Base-by-base conservation (phyloP, 2,113 vertebrate genomes). In the Misgurnus anguillicaudatus region DNA sequence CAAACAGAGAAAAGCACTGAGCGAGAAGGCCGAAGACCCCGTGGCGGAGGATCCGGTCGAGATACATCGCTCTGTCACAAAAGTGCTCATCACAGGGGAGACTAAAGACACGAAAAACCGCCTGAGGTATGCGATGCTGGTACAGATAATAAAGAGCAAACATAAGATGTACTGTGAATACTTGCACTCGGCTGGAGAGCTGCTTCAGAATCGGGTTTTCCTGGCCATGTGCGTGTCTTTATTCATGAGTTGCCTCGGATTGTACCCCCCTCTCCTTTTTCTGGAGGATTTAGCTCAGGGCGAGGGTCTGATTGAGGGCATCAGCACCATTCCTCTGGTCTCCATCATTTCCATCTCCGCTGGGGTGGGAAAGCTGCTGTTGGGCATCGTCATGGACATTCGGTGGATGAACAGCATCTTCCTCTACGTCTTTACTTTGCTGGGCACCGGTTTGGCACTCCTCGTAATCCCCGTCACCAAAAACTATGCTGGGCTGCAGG, bases 261-360 rank as follows among this genome's bases (percentile, higher is more conserved):
- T 92, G 8, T 96, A 95, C 86, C 94, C 95, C 14, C 93, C 95
- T 47, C 90, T 92, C 0, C 87, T 96, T 42, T 93, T 95, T 74
- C 94, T 96, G 91, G 95, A 96, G 90, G 95, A 96, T 5, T 89
- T 96, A 21, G 95, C 95, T 31, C 94, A 93, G 86, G 94, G 90
- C 69, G 91, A 90, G 64, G 90, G 92, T 2, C 79, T 95, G 58
- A 85, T 82, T 6, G 92, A 94, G 60, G 94, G 92, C 9, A 90
- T 94, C 38, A 90, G 90, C 60, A 21, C 81, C 1, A 74, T 95
- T 82, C 95, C 95, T 14, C 91, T 96, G 14, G 92, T 95, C 80
- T 95, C 94, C 68, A 93, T 96, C 74, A 87, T 93, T 24, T 93
- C 93, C 82, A 90, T 96, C 65, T 92, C 94, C 89, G 94, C 91